These are phyloP conservation scores for Hirtodrosophila duncani DNA, from an alignment of 2,888 invertebrate genomes.

Conservation along the genomic window DNA sequence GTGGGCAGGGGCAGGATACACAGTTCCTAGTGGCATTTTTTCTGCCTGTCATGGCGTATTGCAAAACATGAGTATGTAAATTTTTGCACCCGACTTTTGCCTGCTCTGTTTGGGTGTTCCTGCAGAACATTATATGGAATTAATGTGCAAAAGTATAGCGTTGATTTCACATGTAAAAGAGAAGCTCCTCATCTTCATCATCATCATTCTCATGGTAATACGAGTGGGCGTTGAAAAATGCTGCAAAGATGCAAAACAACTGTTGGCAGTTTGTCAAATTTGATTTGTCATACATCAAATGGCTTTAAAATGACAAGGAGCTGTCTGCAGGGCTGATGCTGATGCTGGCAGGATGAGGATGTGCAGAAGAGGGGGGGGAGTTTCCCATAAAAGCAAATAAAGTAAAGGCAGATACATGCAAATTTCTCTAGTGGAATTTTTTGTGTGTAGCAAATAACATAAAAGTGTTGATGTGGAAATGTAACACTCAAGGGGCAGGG, in stretches of 20 bases:
- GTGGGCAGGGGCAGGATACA: neutral
- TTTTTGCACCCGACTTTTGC: constrained; percentile 26
- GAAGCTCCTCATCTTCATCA: neutral
- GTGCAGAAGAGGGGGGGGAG: constrained; percentile 10
- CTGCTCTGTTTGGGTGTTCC: constrained; percentile 8
- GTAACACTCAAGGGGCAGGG: too few relatives aligned
- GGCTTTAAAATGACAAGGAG: constrained; percentile 66
- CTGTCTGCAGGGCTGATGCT: constrained; percentile 28
- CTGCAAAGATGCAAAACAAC: constrained; percentile 69
- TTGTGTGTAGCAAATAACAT: constrained; percentile 25
- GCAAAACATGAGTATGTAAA: constrained; percentile 69
- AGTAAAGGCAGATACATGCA: constrained; percentile 9
- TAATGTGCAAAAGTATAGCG: constrained; percentile 58
- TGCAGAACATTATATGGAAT: constrained; percentile 51
- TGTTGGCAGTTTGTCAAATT: constrained; percentile 73
- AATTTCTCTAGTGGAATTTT: constrained; percentile 7
- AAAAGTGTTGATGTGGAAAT: constrained; percentile 43
- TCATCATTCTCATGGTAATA: neutral
- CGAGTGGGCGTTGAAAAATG: constrained; percentile 59
- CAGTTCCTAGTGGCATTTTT: constrained; percentile 32
- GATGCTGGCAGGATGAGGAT: constrained; percentile 24
- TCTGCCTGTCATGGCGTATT: constrained; percentile 59
- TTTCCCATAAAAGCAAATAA: constrained; percentile 3
- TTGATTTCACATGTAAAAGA: constrained; percentile 57
- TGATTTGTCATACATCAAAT: constrained; percentile 73